Evolutionary conservation across 64 coral and sea anemone genomes (phyloP).

Genomic region (Actinia tenebrosa): DNA sequence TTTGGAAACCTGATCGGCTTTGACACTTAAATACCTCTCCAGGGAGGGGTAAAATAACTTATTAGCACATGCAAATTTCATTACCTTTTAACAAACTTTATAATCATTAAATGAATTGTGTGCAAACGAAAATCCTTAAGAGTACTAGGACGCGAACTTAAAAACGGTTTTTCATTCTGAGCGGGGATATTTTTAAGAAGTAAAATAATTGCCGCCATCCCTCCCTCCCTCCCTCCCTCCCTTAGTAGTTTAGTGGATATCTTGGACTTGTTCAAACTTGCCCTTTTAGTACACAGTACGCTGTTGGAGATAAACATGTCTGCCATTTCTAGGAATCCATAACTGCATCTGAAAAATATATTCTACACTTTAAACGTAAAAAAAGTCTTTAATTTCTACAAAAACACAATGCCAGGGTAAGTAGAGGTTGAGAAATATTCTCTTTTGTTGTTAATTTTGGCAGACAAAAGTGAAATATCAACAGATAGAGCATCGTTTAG

Average conservation of each 20-base stretch:
- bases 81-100: background rate
- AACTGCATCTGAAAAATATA: background rate
- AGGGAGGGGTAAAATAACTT: background rate
- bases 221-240: slow-evolving; percentile 1
- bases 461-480: slow-evolving; percentile 2
- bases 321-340: background rate
- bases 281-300: background rate
- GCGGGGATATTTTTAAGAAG: background rate
- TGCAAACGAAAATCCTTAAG: background rate
- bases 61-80: background rate
- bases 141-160: background rate
- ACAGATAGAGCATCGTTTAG: background rate
- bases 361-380: background rate
- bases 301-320: background rate
- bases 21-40: background rate
- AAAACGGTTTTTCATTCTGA: background rate
- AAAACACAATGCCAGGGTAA: slow-evolving; percentile 1
- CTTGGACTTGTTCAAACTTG: background rate
- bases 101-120: background rate
- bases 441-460: background rate
- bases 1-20: background rate
- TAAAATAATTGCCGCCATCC: background rate
- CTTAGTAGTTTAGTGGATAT: background rate
- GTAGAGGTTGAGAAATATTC: background rate
- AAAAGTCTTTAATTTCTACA: background rate